Conservation (phyloP, 2,888 invertebrate species). For the Polietes domitor region DNA sequence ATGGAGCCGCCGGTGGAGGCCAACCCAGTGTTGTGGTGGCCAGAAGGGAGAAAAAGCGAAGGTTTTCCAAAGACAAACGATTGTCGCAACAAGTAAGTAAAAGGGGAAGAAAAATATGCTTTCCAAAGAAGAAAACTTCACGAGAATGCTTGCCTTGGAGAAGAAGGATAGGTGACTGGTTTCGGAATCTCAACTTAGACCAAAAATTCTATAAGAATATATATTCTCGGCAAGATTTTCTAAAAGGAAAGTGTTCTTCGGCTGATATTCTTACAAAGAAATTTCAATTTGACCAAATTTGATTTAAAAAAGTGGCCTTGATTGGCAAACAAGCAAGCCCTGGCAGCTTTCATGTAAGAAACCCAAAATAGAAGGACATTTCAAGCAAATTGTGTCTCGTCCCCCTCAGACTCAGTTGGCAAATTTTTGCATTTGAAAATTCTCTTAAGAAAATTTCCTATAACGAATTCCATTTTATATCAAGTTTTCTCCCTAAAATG, state of each 20-base stretch:
- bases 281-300: no score
- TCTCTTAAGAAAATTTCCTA: no score
- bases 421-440: no score
- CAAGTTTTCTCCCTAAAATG: no score
- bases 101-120: neutral
- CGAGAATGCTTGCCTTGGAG: neutral
- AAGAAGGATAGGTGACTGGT: neutral
- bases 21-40: conserved; percentile 58
- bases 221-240: neutral
- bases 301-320: no score
- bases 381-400: no score
- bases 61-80: conserved; percentile 66
- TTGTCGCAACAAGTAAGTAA: conserved; percentile 69
- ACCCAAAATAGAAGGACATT: no score
- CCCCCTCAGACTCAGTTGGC: no score
- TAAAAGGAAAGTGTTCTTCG: neutral
- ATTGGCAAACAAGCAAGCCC: no score
- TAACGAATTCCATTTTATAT: no score
- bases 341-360: no score
- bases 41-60: conserved; percentile 48
- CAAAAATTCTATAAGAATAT: neutral
- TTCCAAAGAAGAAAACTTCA: neutral
- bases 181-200: no score
- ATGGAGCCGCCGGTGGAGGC: conserved; percentile 64
- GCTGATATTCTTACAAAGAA: neutral